A percentile compares a stretch with the other conserved stretches of the same genome.
These are phyloP conservation scores for Ligdia adustata DNA, from an alignment of 2,888 invertebrate genomes.

Conservation along the genomic window DNA sequence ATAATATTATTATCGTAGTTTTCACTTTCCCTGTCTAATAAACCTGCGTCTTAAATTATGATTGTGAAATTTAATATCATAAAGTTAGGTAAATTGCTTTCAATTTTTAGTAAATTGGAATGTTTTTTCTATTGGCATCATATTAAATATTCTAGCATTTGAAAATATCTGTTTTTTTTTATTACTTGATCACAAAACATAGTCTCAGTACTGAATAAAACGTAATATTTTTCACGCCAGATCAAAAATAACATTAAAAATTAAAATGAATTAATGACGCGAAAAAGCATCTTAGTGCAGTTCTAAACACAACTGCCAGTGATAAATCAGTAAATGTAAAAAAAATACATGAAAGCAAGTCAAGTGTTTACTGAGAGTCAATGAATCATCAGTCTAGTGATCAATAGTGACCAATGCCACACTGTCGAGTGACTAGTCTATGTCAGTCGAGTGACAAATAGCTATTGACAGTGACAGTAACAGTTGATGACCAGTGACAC, in stretches of 20 bases:
- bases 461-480: conserved; percentile 32
- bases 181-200: neutral
- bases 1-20: conserved; percentile 15
- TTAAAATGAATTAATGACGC: too few relatives aligned
- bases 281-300: too few relatives aligned
- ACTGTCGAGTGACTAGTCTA: neutral
- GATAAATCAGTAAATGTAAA: neutral
- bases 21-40: conserved; percentile 14
- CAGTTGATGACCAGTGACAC: too few relatives aligned
- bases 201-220: conserved; percentile 7
- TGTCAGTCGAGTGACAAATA: conserved; percentile 14
- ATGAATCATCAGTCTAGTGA: neutral
- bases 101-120: too few relatives aligned
- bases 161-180: neutral
- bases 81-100: neutral
- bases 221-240: neutral
- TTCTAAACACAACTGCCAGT: too few relatives aligned
- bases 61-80: neutral
- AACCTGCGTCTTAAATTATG: conserved; percentile 3
- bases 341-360: neutral
- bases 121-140: neutral
- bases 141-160: neutral
- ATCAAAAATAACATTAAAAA: too few relatives aligned
- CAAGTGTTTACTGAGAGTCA: neutral
- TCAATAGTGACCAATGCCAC: conserved; percentile 3